Conservation (phyloP, 2,888 invertebrate species). For the Carabus problematicus region DNA sequence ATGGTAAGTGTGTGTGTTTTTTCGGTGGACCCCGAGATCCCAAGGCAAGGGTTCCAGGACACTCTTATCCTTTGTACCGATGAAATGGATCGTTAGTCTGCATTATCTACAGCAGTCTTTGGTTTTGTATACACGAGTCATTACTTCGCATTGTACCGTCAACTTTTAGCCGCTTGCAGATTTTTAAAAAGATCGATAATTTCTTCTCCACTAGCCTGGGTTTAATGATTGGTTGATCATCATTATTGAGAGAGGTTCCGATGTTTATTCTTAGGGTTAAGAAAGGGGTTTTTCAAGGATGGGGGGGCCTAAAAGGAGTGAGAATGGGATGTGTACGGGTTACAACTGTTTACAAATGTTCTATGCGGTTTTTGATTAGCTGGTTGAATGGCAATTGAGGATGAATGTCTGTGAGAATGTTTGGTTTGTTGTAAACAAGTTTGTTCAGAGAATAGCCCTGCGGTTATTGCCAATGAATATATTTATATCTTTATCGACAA, state of each 20-base stretch:
- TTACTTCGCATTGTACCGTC: constrained; percentile 54
- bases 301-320: too few relatives aligned
- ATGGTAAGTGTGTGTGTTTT: constrained; percentile 3
- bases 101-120: constrained; percentile 56
- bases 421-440: too few relatives aligned
- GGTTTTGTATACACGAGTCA: constrained; percentile 55
- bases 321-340: too few relatives aligned
- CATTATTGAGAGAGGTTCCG: not conserved
- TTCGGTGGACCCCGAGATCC: not conserved
- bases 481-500: too few relatives aligned
- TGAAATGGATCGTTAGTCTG: constrained; percentile 59
- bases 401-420: too few relatives aligned
- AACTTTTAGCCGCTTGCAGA: not conserved
- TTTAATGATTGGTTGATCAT: too few relatives aligned
- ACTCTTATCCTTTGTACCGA: constrained; percentile 50
- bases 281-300: not conserved
- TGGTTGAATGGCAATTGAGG: too few relatives aligned
- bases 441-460: too few relatives aligned
- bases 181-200: constrained; percentile 1
- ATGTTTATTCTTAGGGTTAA: constrained; percentile 3
- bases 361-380: too few relatives aligned
- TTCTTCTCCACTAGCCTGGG: not conserved
- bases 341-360: too few relatives aligned
- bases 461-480: too few relatives aligned
- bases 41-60: constrained; percentile 18